phyloP scores from a whole-genome alignment of 2,888 invertebrate genomes.

The Euphydryas editha region DNA sequence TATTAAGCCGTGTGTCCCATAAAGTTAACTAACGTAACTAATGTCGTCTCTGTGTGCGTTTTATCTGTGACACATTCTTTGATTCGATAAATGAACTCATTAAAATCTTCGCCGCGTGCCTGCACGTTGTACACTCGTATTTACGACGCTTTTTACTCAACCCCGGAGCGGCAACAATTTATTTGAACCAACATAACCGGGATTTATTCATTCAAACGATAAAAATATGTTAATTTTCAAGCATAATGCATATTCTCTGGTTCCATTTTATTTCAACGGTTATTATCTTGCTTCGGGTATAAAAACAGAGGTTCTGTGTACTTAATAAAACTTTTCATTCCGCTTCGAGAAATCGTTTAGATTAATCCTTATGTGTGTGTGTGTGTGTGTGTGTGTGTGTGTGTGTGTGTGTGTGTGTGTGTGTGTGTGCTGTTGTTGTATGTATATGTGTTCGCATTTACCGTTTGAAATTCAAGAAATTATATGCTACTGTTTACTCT shows the following conservation, averaged over 20 bases:
- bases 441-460: too few relatives aligned
- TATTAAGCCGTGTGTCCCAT: too few relatives aligned
- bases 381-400: too few relatives aligned
- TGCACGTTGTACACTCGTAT: constrained; percentile 6
- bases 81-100: constrained; percentile 14
- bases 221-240: constrained; percentile 36
- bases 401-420: too few relatives aligned
- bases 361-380: constrained; percentile 15
- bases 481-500: too few relatives aligned
- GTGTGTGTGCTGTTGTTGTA: too few relatives aligned
- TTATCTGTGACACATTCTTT: neutral
- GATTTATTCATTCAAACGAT: constrained; percentile 34
- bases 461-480: too few relatives aligned
- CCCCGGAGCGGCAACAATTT: constrained; percentile 31
- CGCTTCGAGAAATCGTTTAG: constrained; percentile 30
- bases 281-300: constrained; percentile 32
- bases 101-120: constrained; percentile 15
- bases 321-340: constrained; percentile 31
- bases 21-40: too few relatives aligned
- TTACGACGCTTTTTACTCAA: constrained; percentile 24
- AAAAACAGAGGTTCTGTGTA: constrained; percentile 29
- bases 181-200: constrained; percentile 34
- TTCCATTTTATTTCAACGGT: constrained; percentile 31
- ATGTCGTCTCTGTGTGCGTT: too few relatives aligned
- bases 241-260: constrained; percentile 32